Evolutionary conservation across 2,797 vertebrate genomes (phyloP), one percentile per base, ranked within the genome.

Genomic region (Chelon labrosus): DNA sequence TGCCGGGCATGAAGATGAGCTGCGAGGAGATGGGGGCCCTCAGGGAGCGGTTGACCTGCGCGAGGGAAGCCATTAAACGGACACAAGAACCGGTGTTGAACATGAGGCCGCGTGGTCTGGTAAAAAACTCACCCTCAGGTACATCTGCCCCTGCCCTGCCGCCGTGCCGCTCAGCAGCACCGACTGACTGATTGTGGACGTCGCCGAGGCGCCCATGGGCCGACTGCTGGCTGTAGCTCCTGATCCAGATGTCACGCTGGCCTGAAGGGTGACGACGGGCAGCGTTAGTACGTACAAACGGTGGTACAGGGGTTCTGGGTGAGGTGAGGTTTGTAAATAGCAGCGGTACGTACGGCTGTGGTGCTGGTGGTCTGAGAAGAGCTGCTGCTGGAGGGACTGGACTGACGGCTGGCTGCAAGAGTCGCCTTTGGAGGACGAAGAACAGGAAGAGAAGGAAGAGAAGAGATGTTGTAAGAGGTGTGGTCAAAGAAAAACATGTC

Each of bases 1-100:
- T 96, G 19, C 97, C 96, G 16, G 97, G 97, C 98, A 99, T 98
- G 82, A 99, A 96, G 93, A 99, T 98, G 88, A 99, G 97, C 70
- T 99, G 98, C 51, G 97, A 95, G 75, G 97, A 94, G 60, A 99
- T 96, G 84, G 98, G 98, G 49, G 97, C 93, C 66, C 94, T 85
- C 9, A 95, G 92, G 58, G 94, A 92, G 50, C 94, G 92, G 87
- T 95, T 95, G 50, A 95, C 94, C 95, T 95, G 88, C 41, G 14
- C 5, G 74, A 25, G 2, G 9, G 22, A 13, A 19, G 4, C 5
- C 44, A 11, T 44, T 19, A 52, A 46, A 57, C 37, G 16, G 3
- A 27, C 50, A 19, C 3, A 47, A 22, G 11, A 53, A 10, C 22
- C 1, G 19, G 20, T n/a, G n/a, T n/a, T n/a, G n/a, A n/a, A n/a